Evolutionary conservation across 2,888 invertebrate genomes (phyloP).

Genomic region (Ectropis crepuscularia): DNA sequence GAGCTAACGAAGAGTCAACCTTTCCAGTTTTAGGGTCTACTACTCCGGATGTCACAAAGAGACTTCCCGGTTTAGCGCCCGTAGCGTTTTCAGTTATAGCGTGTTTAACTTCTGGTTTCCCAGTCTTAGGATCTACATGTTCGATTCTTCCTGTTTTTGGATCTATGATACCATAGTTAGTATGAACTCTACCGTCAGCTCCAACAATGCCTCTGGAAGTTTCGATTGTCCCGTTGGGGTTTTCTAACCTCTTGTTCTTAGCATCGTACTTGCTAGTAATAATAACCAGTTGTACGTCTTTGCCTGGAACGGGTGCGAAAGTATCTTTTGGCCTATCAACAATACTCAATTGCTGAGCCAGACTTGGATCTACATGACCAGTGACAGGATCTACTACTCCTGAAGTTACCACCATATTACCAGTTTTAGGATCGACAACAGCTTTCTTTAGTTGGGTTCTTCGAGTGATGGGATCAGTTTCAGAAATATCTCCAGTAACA

Average conservation of each 20-base stretch:
- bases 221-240: conserved; percentile 79
- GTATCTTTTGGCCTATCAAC: conserved; percentile 61
- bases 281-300: conserved; percentile 74
- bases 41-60: conserved; percentile 80
- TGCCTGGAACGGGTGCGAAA: conserved; percentile 64
- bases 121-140: conserved; percentile 81
- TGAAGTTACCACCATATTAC: conserved; percentile 80
- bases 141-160: conserved; percentile 80
- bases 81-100: conserved; percentile 80
- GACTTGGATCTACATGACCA: conserved; percentile 77
- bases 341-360: conserved; percentile 79
- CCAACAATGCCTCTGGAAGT: conserved; percentile 71
- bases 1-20: conserved; percentile 80
- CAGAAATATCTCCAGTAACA: conserved; percentile 79
- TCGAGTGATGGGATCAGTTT: conserved; percentile 84
- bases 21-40: conserved; percentile 85
- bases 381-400: conserved; percentile 82
- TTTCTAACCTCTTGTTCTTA: conserved; percentile 79
- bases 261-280: conserved; percentile 83
- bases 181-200: conserved; percentile 75
- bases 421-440: conserved; percentile 85
- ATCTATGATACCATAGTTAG: conserved; percentile 81
- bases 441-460: conserved; percentile 85
- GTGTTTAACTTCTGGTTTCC: conserved; percentile 83
- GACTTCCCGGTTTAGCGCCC: conserved; percentile 83